A percentile compares a stretch with the other conserved stretches of the same genome.
Conservation (phyloP, 2,797 vertebrate species). For the Coregonus sp. region DNA sequence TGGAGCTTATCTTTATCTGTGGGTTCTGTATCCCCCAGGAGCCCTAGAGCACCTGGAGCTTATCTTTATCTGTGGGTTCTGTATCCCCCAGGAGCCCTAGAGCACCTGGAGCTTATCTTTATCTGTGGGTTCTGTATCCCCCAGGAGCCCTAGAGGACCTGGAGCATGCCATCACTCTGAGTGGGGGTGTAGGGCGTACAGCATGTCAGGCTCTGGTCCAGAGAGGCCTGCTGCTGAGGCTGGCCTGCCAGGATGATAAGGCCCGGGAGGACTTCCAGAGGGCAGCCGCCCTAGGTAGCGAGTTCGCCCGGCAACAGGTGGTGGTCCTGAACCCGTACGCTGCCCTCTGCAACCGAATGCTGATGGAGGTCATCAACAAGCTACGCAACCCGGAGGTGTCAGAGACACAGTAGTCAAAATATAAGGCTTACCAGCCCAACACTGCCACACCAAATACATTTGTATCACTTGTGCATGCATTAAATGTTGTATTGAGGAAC, state of each 20-base stretch:
- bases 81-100: too few species aligned
- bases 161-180: conserved; percentile 81
- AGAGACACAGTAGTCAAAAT: conserved; percentile 41
- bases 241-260: conserved; percentile 73
- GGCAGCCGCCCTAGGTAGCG: conserved; percentile 84
- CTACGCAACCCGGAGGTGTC: conserved; percentile 72
- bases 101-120: too few species aligned
- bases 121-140: not conserved
- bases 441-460: not conserved
- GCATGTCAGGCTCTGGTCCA: conserved; percentile 91
- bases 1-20: conserved; percentile 64
- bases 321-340: conserved; percentile 90
- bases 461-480: not conserved
- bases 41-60: conserved; percentile 74
- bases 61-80: conserved; percentile 6
- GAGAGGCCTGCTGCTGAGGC: conserved; percentile 83
- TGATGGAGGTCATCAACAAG: conserved; percentile 83
- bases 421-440: not conserved
- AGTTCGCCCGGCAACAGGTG: conserved; percentile 87
- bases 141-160: conserved; percentile 88
- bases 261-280: conserved; percentile 82
- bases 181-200: conserved; percentile 69
- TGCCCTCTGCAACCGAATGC: conserved; percentile 95
- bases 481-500: not conserved
- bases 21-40: too few species aligned